Conservation (phyloP, 37 sponge, comb jelly and placozoan genomes). For the Lycopodina hypogea region DNA sequence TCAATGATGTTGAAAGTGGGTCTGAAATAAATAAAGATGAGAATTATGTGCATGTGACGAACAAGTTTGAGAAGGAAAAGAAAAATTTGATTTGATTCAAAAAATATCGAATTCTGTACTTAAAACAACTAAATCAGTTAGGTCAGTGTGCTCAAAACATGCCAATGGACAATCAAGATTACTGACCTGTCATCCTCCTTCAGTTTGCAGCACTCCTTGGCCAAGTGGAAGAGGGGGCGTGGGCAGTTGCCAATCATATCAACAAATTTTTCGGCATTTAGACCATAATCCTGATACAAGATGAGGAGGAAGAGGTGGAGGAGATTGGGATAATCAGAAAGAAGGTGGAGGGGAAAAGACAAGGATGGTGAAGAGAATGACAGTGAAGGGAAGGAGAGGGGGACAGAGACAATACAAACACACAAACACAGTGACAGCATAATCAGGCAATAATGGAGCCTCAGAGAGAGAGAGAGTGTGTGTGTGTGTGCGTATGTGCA, state of each 20-base stretch:
- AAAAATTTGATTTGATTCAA: too few relatives aligned
- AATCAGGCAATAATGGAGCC: too few relatives aligned
- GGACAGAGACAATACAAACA: too few relatives aligned
- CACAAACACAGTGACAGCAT: too few relatives aligned
- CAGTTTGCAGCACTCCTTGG: conserved; percentile 52
- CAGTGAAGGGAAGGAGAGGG: too few relatives aligned
- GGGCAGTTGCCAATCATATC: conserved; percentile 62
- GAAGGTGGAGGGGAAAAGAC: background rate
- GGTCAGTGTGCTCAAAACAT: background rate
- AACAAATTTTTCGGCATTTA: conserved; percentile 51
- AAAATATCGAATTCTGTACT: background rate
- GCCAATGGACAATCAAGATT: too few relatives aligned
- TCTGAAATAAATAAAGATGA: background rate
- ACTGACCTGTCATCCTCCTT: conserved; percentile 58
- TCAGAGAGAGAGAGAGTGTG: too few relatives aligned
- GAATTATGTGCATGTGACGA: too few relatives aligned
- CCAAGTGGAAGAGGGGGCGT: conserved; percentile 58
- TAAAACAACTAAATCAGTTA: too few relatives aligned
- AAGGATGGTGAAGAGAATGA: background rate
- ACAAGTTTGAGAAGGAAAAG: too few relatives aligned
- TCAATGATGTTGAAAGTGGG: conserved; percentile 37
- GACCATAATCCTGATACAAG: conserved; percentile 63
- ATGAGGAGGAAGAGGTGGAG: background rate
- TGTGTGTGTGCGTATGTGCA: too few relatives aligned
- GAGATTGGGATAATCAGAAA: background rate